Evolutionary conservation across 2,888 invertebrate species (phyloP), one percentile per base, ranked within the genome.

Genomic region (Ceratothoa steindachneri): DNA sequence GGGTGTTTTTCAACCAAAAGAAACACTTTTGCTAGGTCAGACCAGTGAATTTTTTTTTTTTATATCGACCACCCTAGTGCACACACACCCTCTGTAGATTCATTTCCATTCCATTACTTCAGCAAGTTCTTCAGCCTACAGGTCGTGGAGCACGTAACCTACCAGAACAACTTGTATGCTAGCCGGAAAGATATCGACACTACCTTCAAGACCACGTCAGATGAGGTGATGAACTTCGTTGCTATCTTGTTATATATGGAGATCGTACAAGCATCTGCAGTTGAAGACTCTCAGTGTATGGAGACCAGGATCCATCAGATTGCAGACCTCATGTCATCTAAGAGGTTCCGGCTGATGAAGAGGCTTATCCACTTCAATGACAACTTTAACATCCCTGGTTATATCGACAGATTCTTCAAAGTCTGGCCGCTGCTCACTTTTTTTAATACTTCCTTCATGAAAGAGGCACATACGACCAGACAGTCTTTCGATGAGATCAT

Each of bases 161-260:
- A 71, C n/a, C 71, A 77, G 27, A 74, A 71, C 2, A 77, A 77
- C 52, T 64, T 77, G 12, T 77, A 71, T 65, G 73, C 74, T 68
- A 65, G 52, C 3, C 71, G 71, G 22, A 68, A 75, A 24, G 72
- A 72, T 31, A 30, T 30, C n/a, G 41, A 19, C 53, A 69, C 72
- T 0, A 65, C 75, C 66, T 75, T 75, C 69, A 31, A 19, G 30
- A 75, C 75, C n/a, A 41, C 52, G 52, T 65, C 64, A n/a, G 4
- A 65, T 52, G 75, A 72, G 41, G 69, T 75, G 19, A 5, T 24
- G 1, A 51, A 28, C n/a, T 75, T 75, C 19, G 29, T 72, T 64
- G 69, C 65, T 19, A 72, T 75, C 27, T 52, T 75, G 0, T 29
- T 75, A 19, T 75, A 65, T 66, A 65, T 72, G 68, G 69, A 66